Evolutionary conservation across 2,888 invertebrate genomes (phyloP).

Genomic region (Chymomyza caudatula): DNA sequence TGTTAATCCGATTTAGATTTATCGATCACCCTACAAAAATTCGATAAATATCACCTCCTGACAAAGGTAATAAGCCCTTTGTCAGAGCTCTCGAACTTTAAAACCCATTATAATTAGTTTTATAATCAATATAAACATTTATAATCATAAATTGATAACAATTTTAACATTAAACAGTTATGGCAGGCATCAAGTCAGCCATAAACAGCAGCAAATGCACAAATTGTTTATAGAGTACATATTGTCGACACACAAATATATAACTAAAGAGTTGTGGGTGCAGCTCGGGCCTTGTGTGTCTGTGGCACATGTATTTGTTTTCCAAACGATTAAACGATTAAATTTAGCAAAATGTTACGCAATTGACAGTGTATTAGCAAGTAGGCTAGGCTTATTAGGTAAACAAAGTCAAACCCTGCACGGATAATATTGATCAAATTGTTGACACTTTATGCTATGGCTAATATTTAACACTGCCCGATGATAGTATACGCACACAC

Average conservation of each 20-base stretch:
- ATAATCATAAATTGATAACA: slow-evolving; percentile 69
- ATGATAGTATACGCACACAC: background rate
- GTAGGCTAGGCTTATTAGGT: slow-evolving; percentile 5
- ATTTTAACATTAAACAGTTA: slow-evolving; percentile 68
- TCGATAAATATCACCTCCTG: no score
- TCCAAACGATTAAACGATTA: slow-evolving; percentile 58
- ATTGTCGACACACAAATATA: slow-evolving; percentile 23
- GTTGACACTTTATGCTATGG: slow-evolving; percentile 47
- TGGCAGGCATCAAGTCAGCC: slow-evolving; percentile 34
- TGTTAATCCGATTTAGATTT: no score
- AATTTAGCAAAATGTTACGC: slow-evolving; percentile 42
- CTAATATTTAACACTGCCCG: slow-evolving; percentile 5
- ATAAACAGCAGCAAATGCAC: slow-evolving; percentile 33
- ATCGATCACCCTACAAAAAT: no score
- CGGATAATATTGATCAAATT: slow-evolving; percentile 57
- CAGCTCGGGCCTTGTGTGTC: slow-evolving; percentile 25
- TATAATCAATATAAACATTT: background rate
- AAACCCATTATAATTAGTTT: background rate
- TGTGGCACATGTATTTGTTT: slow-evolving; percentile 21
- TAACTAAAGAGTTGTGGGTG: background rate
- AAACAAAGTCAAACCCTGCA: slow-evolving; percentile 31
- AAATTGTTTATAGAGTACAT: slow-evolving; percentile 58
- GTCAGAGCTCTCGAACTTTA: background rate
- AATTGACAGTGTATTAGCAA: slow-evolving; percentile 18
- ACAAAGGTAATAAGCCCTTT: background rate